A percentile compares a stretch with the other conserved stretches of the same genome.
phyloP scores from a whole-genome alignment of 2,797 vertebrate genomes.

The Enteromius trimaculatus region DNA sequence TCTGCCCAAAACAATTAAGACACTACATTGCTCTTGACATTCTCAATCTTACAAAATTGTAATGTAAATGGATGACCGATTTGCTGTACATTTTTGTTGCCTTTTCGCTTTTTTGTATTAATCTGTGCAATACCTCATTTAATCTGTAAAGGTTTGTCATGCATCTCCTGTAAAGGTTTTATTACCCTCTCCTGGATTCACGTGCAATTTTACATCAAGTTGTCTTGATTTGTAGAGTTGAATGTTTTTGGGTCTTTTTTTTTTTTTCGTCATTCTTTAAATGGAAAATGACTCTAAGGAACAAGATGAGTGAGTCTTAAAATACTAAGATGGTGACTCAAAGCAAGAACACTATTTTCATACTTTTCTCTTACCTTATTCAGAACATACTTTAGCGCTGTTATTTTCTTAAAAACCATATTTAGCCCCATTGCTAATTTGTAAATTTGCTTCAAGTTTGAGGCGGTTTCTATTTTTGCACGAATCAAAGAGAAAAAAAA shows the following conservation, averaged over 20 bases:
- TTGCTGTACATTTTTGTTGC: constrained; percentile 99
- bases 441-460: constrained; percentile 80
- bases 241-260: constrained; percentile 63
- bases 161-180: constrained; percentile 61
- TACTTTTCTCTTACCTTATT: constrained; percentile 93
- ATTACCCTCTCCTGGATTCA: constrained; percentile 72
- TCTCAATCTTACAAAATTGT: constrained; percentile 87
- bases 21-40: constrained; percentile 90
- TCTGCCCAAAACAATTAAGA: constrained; percentile 76
- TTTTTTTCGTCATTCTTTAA: constrained; percentile 77
- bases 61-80: constrained; percentile 94
- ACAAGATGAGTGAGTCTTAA: constrained; percentile 79
- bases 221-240: constrained; percentile 71
- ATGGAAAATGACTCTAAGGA: constrained; percentile 73
- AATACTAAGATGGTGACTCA: constrained; percentile 77
- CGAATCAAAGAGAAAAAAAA: constrained; percentile 73
- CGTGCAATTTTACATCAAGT: constrained; percentile 85
- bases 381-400: constrained; percentile 89
- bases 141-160: constrained; percentile 90
- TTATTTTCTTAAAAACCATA: constrained; percentile 86
- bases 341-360: constrained; percentile 96
- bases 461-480: constrained; percentile 86
- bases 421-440: constrained; percentile 82
- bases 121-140: constrained; percentile 99
- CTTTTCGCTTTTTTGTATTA: constrained; percentile 86